Base-by-base conservation (phyloP, 2,113 vertebrate genomes). In the Tenebrosternarchus preto region DNA sequence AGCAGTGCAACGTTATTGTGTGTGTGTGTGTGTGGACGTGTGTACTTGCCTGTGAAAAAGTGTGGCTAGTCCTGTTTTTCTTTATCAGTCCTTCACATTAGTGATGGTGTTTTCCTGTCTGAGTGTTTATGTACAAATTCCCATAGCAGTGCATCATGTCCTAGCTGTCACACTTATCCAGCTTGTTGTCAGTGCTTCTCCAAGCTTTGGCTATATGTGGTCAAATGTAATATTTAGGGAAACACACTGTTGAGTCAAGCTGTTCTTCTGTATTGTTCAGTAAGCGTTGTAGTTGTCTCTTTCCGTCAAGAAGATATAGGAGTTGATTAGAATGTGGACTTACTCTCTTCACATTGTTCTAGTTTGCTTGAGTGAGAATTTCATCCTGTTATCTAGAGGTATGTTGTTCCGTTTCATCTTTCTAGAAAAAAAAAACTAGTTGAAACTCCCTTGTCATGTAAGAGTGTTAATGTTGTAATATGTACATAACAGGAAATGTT, bases 361-460 rank as follows among this genome's bases (percentile, higher is more conserved):
- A 4, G 1, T 82, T n/a, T 84, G 78, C 82, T 74, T 77, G 3
- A 73, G 76, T 63, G 69, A 25, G 12, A 43, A 77, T 57, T 60
- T 71, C 81, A 78, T 85, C 53, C 50, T 83, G 71, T 27, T 50
- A 0, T 2, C 19, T 76, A n/a, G 17, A 91, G 91, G 91, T 94
- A 93, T 43, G 87, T 67, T 39, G 27, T 56, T 53, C 24, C 24
- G 0, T 77, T 59, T 19, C 22, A 5, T 25, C 20, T 56, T 64
- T 5, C 19, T 36, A 36, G 9, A 64, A 59, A 59, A 53, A n/a
- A 60, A 4, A 6, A 36, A 11, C 43, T 50, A 12, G 43, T 50
- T 43, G 39, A 43, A 43, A 43, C 6, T 50, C 8, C 15, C 9
- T 50, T 15, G 43, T 50, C 43, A 50, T 50, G 15, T 50, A 36